Evolutionary conservation across 2,113 vertebrate species (phyloP), one percentile per base, ranked within the genome.

Genomic region (Neotragus pygmaeus): DNA sequence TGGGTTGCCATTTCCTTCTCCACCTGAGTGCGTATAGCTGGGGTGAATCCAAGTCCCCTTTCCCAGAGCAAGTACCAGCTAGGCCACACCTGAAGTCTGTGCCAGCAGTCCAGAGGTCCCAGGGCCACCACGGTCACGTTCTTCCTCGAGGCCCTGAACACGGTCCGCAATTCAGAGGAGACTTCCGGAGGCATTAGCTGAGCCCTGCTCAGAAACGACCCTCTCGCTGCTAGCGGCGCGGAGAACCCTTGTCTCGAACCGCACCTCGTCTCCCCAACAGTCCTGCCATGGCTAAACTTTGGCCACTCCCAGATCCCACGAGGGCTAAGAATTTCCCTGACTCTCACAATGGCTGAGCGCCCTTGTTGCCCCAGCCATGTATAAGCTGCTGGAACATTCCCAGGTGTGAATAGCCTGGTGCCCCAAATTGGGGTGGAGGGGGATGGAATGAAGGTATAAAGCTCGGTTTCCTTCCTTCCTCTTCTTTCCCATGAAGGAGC

Each of bases 141-240:
- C 28, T 75, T 51, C 60, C 80, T 30, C 7, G 11, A 77, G 39
- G 28, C 84, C 21, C 25, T 0, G 45, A 28, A 55, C 3, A 1
- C 14, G 1, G 6, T 21, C 30, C 30, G 2, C 27, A 9, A 28
- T 58, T 27, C 27, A 28, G 51, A 51, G 86, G 51, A 62, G 55
- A 49, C 25, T 16, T 11, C 4, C 3, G 30, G n/a, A 19, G 39
- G 23, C 47, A 2, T 21, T 39, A 23, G 64, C 47, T 28, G 16
- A 75, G 13, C 27, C 6, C 4, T 51, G 36, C 58, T 43, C 43
- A 64, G 64, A 33, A 77, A 7, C 33, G 30, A 25, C 51, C 1
- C 21, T 25, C 39, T 45, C 2, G 0, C 23, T 21, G 28, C 27
- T 9, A 4, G 25, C 28, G 53, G 5, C 9, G 66, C 27, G 6